Evolutionary conservation across 2,888 invertebrate genomes (phyloP), one percentile per base, ranked within the genome.

Genomic region (Muscina levida): DNA sequence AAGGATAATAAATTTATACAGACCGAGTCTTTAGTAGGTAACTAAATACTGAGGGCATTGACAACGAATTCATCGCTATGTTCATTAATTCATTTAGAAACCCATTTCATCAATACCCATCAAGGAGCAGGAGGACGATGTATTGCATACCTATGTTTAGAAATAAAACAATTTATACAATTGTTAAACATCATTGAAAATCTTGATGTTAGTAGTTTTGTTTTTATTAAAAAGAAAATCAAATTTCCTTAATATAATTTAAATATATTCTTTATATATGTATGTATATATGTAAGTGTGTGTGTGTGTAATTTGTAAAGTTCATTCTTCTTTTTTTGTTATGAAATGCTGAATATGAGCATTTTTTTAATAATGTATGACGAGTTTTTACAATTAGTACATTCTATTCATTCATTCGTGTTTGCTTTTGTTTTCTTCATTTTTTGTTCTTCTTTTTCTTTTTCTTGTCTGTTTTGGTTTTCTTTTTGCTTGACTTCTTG

Each of bases 391-490:
- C 56, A 77, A 56, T 56, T 65, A 59, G 22, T 73, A 46, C 66
- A 66, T 17, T 46, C n/a, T 22, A 11, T 70, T 48, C 31, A 31
- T 31, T 31, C 8, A 81, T 81, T 81, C 24, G 77, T 81, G 37
- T 81, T 78, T 11, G 81, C 62, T 68, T 81, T 81, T 42, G 72
- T 72, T 44, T 81, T 81, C 72, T 78, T 81, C 66, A 81, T 75
- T 78, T 81, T 53, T 81, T 81, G 68, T 62, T 78, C 56, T 81
- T 81, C 74, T 81, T 81, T 17, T 81, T 81, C 72, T 81, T 81
- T 56, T 81, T 81, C 24, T 81, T 81, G 37, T 81, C 81, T 11
- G 81, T 62, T 68, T 81, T 81, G 46, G 72, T 72, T 44, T 81
- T 81, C 72, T 78, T 81, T 62, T 78, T 81, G 62, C 62, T 72